Conservation (phyloP, 2,797 vertebrate genomes). For the Xenopus petersii region DNA sequence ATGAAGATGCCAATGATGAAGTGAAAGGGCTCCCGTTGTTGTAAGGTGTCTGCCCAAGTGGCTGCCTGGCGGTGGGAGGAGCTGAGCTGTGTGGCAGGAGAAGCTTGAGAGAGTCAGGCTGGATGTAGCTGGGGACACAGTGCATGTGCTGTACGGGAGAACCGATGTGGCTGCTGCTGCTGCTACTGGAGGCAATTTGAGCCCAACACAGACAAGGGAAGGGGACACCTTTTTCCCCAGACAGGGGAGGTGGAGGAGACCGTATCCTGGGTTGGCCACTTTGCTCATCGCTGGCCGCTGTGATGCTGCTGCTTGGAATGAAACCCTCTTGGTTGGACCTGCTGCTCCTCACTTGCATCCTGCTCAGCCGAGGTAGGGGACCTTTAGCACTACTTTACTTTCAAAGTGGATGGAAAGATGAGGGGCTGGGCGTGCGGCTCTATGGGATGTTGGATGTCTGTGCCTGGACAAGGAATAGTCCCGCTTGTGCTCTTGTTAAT, state of each 20-base stretch:
- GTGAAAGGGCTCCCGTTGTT: background rate
- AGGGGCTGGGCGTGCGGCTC: no score
- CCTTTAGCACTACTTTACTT: background rate
- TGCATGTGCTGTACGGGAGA: slow-evolving; percentile 5
- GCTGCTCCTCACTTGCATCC: slow-evolving; percentile 34
- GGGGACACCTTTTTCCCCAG: background rate
- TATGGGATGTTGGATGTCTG: no score
- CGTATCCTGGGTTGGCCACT: background rate
- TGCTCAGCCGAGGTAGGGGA: slow-evolving; percentile 40
- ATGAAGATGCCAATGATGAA: background rate
- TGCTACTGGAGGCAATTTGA: slow-evolving; percentile 17
- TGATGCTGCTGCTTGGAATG: slow-evolving; percentile 21
- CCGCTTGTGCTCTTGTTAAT: no score
- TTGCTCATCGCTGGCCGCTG: background rate
- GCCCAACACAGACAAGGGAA: background rate
- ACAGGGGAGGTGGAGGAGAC: background rate
- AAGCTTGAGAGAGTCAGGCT: background rate
- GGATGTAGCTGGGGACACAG: slow-evolving; percentile 13
- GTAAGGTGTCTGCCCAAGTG: background rate
- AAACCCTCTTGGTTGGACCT: slow-evolving; percentile 19
- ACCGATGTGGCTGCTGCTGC: background rate
- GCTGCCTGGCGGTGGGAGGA: slow-evolving; percentile 24
- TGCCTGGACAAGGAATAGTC: no score
- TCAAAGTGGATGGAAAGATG: no score
- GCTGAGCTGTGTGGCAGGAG: slow-evolving; percentile 5